phyloP scores from a whole-genome alignment of 2,888 invertebrate genomes.

The Ischnus inquisitorius region DNA sequence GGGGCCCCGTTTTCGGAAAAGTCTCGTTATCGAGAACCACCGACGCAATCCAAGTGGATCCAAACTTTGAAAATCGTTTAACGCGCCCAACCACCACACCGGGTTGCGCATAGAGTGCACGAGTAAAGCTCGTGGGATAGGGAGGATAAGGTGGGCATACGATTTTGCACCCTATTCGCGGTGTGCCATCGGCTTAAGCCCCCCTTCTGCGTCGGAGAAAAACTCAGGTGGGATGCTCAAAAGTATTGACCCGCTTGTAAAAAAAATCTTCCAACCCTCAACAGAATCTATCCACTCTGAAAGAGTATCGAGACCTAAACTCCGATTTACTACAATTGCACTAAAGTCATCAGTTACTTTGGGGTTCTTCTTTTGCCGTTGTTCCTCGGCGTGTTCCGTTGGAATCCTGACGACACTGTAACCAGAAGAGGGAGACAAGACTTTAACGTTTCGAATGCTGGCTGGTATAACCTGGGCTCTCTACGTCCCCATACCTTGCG shows the following conservation, averaged over 20 bases:
- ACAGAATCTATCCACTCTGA: conserved; percentile 21
- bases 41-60: conserved; percentile 55
- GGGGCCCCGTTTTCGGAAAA: conserved; percentile 57
- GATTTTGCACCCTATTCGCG: conserved; percentile 66
- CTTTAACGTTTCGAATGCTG: conserved; percentile 37
- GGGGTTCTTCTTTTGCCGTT: conserved; percentile 5
- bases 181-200: conserved; percentile 50
- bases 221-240: conserved; percentile 55
- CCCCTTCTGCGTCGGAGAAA: conserved; percentile 35
- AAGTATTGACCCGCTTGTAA: conserved; percentile 53
- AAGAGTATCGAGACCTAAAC: conserved; percentile 43
- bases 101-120: conserved; percentile 33
- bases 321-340: conserved; percentile 56
- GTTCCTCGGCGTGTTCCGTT: conserved; percentile 20
- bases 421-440: conserved; percentile 33
- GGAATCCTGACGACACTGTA: conserved; percentile 40
- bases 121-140: conserved; percentile 40
- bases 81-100: conserved; percentile 32
- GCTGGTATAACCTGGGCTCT: conserved; percentile 22
- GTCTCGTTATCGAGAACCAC: conserved; percentile 59
- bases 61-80: conserved; percentile 74
- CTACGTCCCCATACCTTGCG: conserved; percentile 30
- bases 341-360: conserved; percentile 46
- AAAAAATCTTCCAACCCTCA: conserved; percentile 3
- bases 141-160: conserved; percentile 57